These are phyloP conservation scores for Pempheris klunzingeri DNA, from an alignment of 2,797 vertebrate genomes.

Conservation along the genomic window DNA sequence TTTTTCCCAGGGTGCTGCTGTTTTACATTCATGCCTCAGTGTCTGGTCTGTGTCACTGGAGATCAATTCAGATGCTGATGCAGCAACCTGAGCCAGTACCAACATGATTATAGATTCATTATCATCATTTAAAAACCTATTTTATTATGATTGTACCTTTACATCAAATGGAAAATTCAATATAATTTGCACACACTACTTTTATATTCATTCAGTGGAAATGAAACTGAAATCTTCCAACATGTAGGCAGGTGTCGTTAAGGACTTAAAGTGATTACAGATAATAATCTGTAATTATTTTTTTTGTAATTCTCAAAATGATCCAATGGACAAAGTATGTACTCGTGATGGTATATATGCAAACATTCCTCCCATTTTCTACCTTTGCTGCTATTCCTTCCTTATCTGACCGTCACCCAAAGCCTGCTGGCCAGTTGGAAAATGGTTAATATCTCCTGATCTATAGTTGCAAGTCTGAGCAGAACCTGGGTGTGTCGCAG, in stretches of 20 bases:
- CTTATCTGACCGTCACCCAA: not conserved
- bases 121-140: not conserved
- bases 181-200: not conserved
- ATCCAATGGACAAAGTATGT: not conserved
- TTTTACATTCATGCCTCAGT: not conserved
- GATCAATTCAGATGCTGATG: not conserved
- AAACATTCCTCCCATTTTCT: not conserved
- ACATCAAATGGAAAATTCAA: not conserved
- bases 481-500: slow-evolving; percentile 27
- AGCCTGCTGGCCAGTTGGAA: not conserved
- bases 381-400: not conserved
- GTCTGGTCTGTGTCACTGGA: too few relatives aligned
- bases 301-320: not conserved
- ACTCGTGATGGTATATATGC: not conserved
- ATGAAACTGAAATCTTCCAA: not conserved
- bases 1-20: not conserved
- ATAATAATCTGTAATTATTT: not conserved
- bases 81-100: not conserved
- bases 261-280: not conserved
- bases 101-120: slow-evolving; percentile 1
- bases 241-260: not conserved
- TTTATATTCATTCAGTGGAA: not conserved
- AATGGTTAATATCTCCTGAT: slow-evolving; percentile 20
- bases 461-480: slow-evolving; percentile 52
- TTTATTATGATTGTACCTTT: not conserved